phyloP scores from a whole-genome alignment of 2,113 vertebrate genomes.

The Lampris megalopsis region DNA sequence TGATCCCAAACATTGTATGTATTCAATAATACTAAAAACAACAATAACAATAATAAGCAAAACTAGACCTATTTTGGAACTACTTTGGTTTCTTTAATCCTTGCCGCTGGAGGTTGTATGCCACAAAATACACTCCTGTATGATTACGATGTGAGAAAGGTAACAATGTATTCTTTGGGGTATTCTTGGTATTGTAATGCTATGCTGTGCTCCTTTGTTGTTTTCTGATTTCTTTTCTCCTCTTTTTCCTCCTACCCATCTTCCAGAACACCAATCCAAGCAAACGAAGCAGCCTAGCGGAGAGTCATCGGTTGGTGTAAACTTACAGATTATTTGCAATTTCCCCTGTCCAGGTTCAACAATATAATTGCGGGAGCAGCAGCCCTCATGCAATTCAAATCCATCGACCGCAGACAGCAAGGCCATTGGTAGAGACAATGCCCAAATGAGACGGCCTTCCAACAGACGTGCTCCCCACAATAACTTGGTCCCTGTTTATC shows the following conservation, averaged over 20 bases:
- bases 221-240: conserved; percentile 47
- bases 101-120: conserved; percentile 20
- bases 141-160: conserved; percentile 58
- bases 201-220: conserved; percentile 46
- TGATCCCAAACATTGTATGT: too few species aligned
- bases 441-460: conserved; percentile 39
- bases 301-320: conserved; percentile 26
- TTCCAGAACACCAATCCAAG: conserved; percentile 40
- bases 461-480: conserved; percentile 29
- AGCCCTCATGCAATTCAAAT: conserved; percentile 73
- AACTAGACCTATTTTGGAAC: conserved; percentile 23
- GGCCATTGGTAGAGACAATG: conserved; percentile 14
- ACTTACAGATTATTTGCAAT: conserved; percentile 59
- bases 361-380: conserved; percentile 72
- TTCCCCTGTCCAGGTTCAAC: conserved; percentile 61
- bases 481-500: conserved; percentile 2
- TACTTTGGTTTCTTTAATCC: background rate
- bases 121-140: conserved; percentile 37
- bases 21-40: too few species aligned
- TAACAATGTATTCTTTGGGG: conserved; percentile 57
- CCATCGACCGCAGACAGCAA: conserved; percentile 55
- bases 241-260: conserved; percentile 4
- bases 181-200: too few species aligned
- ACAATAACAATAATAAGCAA: background rate
- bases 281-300: conserved; percentile 51